Base-by-base conservation (phyloP, 2,113 vertebrate genomes). In the Datnioides undecimradiatus region DNA sequence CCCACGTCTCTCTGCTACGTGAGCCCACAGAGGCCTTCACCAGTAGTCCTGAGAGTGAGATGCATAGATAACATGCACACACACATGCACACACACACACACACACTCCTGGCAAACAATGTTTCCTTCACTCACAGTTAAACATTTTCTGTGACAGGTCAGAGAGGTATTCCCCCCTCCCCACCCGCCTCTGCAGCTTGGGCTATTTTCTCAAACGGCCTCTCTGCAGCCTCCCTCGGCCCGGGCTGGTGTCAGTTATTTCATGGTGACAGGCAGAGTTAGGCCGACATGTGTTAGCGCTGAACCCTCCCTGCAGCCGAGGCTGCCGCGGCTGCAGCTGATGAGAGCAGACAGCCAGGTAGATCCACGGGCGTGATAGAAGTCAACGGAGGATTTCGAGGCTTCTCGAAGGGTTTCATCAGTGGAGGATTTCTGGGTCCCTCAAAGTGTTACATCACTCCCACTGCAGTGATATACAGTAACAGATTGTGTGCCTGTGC, bases 271-370 rank as follows among this genome's bases (percentile, higher is more conserved):
- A 64, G 73, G 46, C 27, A 40, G 79, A 83, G 89, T 86, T 85
- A 84, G 84, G 78, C 64, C 69, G 70, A 91, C 86, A 83, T 36
- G 81, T 86, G 89, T 84, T 83, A 10, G 70, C 16, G 29, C 45
- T 31, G 41, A 62, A 72, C 70, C 63, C 72, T 77, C 80, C 67
- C 85, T 7, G 73, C 82, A 45, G 84, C 49, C 0, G 21, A 70
- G 82, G 43, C 78, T 52, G 67, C 45, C 27, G 46, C 34, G 51
- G 79, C 79, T 58, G 63, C 74, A 27, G 82, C 81, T 87, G 88
- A 90, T 88, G 84, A 73, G 76, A 84, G 64, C 81, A 80, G 90
- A 89, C 90, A 91, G 87, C 71, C 78, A 86, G 88, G 85, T 84
- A 83, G 87, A 89, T 86, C 75, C 78, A 59, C 65, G 4, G 76